Evolutionary conservation across 2,888 invertebrate genomes (phyloP), one percentile per base, ranked within the genome.

Genomic region (Ichneumoninae sp.): DNA sequence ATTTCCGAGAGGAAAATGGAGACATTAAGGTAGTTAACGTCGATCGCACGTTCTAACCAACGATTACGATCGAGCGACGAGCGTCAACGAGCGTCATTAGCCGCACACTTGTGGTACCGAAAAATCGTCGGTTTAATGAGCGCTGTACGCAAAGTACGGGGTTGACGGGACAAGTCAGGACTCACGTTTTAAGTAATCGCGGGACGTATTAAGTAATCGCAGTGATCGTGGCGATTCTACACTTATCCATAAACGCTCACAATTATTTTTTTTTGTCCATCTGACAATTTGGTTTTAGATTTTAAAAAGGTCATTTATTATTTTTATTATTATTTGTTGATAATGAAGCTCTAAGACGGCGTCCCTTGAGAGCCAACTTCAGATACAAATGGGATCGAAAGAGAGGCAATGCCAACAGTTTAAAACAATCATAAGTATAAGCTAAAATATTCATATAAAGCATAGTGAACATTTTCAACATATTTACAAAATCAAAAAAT

Each of bases 1-100:
- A 71, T 83, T 84, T 82, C 66, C 83, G 77, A 77, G 77, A 72
- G 71, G 87, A 87, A 87, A 89, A 88, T 89, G 71, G 81, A 85
- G 85, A 83, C 86, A 85, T 87, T 85, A 85, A 47, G 74, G 33
- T 13, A 22, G 30, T 74, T 74, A 74, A 44, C 47, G 26, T 62
- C 60, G 74, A 26, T 44, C 44, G 72, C 57, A 5, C 60, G 72
- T 60, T 81, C 69, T 22, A 57, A 50, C 54, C 57, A 50, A 70
- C 66, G 81, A 77, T 86, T 84, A 84, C 84, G 80, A 84, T 80
- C 75, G 69, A n/a, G 40, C 57, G 44, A 26, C 57, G 22, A 26
- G 6, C 40, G 60, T n/a, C 74, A 60, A 62, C 44, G 60, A 60
- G 57, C 62, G 60, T 62, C 62, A 74, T 74, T 62, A 74, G 40